A percentile compares a stretch with the other conserved stretches of the same genome.
These are phyloP conservation scores for Macroglossus sobrinus DNA, from an alignment of 2,113 vertebrate species.

Conservation along the genomic window DNA sequence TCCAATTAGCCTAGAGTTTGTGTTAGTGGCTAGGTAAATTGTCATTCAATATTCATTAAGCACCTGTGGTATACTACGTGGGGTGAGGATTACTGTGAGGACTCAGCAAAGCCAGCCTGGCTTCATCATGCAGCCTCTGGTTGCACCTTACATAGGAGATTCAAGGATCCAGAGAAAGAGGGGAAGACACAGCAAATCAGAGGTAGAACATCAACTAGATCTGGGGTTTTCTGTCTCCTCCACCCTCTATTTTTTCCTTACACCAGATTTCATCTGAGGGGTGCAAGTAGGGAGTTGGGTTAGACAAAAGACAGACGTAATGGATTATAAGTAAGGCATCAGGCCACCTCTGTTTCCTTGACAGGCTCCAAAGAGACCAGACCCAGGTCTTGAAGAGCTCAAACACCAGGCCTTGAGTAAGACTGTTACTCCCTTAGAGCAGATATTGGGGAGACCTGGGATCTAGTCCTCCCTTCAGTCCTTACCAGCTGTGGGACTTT, in stretches of 20 bases:
- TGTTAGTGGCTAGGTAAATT: not conserved
- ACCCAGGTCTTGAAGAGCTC: not conserved
- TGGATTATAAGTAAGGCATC: not conserved
- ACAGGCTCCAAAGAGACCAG: not conserved
- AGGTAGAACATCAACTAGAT: not conserved
- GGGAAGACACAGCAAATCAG: not conserved
- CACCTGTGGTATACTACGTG: not conserved
- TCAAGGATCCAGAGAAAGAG: not conserved
- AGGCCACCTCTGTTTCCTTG: not conserved
- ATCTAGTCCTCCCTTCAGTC: not conserved
- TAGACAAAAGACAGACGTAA: not conserved
- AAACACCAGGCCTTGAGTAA: not conserved
- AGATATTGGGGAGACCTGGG: not conserved
- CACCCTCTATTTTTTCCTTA: not conserved
- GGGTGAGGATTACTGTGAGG: not conserved
- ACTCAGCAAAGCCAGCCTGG: not conserved
- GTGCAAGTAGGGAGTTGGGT: rapidly evolving
- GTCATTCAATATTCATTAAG: not conserved
- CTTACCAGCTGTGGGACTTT: not conserved
- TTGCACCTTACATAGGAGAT: not conserved
- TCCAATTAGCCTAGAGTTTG: not conserved
- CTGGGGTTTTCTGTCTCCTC: not conserved
- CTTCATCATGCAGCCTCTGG: not conserved
- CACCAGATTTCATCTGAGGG: not conserved
- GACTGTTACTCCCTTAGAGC: not conserved